phyloP scores from a whole-genome alignment of 2,797 vertebrate genomes.

The Distichodus sexfasciatus region DNA sequence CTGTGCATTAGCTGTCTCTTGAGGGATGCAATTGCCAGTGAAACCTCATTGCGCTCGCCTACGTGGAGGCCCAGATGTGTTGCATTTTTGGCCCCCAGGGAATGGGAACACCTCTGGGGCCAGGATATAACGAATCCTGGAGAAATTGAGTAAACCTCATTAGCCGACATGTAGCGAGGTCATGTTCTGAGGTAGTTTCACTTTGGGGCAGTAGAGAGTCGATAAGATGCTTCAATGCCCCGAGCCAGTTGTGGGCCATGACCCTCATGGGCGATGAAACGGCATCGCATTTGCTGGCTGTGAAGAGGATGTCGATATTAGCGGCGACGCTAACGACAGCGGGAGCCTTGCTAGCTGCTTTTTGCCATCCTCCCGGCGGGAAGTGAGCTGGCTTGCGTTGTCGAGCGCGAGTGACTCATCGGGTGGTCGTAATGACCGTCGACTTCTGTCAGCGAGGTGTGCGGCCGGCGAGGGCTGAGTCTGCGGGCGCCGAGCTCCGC shows the following conservation, averaged over 20 bases:
- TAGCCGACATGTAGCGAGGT: slow-evolving; percentile 23
- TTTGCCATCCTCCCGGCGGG: slow-evolving; percentile 25
- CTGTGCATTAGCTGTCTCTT: slow-evolving; percentile 62
- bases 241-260: neutral
- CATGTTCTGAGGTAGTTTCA: slow-evolving; percentile 18
- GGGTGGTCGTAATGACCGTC: slow-evolving; percentile 47
- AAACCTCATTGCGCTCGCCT: slow-evolving; percentile 59
- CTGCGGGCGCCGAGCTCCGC: slow-evolving; percentile 51
- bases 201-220: slow-evolving; percentile 22
- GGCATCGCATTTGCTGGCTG: neutral
- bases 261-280: neutral
- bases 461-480: slow-evolving; percentile 56
- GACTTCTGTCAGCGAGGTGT: slow-evolving; percentile 68
- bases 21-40: slow-evolving; percentile 67
- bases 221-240: slow-evolving; percentile 1
- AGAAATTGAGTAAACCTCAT: slow-evolving; percentile 52
- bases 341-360: slow-evolving; percentile 15
- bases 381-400: slow-evolving; percentile 48
- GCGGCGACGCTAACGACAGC: slow-evolving; percentile 35
- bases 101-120: slow-evolving; percentile 61
- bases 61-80: slow-evolving; percentile 63
- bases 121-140: slow-evolving; percentile 38
- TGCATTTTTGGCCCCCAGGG: slow-evolving; percentile 52
- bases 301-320: slow-evolving; percentile 47
- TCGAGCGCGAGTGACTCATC: slow-evolving; percentile 62